Conservation (phyloP, 2,113 vertebrate genomes). For the Pongo abelii region DNA sequence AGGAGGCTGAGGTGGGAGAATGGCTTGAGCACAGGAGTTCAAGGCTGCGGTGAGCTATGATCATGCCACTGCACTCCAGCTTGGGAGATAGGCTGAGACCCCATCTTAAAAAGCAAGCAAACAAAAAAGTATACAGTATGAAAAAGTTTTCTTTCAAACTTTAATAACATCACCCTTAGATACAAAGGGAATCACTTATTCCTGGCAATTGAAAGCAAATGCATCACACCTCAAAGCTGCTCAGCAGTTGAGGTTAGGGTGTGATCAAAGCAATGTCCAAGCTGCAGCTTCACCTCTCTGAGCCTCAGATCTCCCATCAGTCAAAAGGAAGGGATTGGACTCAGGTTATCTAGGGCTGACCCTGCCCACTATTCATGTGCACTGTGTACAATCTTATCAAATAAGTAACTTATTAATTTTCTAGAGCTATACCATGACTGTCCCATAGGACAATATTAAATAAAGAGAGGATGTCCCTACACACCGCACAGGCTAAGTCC, state of each 20-base stretch:
- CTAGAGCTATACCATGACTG: background rate
- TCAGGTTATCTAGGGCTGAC: background rate
- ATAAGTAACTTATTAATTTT: background rate
- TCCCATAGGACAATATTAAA: background rate
- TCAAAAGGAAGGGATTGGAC: background rate
- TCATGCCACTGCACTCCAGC: too few relatives aligned
- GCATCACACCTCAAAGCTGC: background rate
- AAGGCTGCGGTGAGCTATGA: too few relatives aligned
- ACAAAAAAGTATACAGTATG: too few relatives aligned
- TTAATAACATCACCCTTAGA: background rate
- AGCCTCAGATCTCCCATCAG: background rate
- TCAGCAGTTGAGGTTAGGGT: background rate
- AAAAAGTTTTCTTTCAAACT: background rate
- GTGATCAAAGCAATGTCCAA: background rate
- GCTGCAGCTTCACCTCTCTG: background rate
- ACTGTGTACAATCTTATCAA: background rate
- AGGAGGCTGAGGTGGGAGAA: too few relatives aligned
- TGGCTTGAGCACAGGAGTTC: too few relatives aligned
- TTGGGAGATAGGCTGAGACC: too few relatives aligned
- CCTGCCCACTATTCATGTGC: too few relatives aligned
- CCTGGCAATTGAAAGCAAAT: background rate
- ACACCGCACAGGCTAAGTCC: rapidly evolving
- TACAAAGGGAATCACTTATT: background rate
- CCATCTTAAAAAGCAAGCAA: background rate
- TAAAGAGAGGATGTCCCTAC: background rate